Base-by-base conservation (phyloP, 2,888 invertebrate species). In the Trypoxylon attenuatum region DNA sequence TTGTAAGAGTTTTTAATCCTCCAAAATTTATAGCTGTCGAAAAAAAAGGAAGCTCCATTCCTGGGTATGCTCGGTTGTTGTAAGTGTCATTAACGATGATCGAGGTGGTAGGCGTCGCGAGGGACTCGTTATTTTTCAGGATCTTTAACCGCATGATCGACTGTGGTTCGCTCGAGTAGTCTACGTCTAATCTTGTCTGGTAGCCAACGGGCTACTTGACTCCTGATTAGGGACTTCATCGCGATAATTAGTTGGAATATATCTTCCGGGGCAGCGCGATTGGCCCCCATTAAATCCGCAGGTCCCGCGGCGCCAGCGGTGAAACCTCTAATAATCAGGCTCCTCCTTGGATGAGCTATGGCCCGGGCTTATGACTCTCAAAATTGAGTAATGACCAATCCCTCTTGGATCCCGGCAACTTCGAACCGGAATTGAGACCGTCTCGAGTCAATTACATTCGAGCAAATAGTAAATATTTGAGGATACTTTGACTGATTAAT, bases 151-250 rank as follows among this genome's bases (percentile, higher is more conserved):
- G n/a, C n/a, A n/a, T n/a, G n/a, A n/a, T 15, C 38, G 13, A n/a
- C 38, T 38, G 38, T 38, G 38, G 10, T 15, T 6, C 38, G 15
- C 5, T 38, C n/a, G n/a, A n/a, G n/a, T n/a, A n/a, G n/a, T n/a
- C n/a, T n/a, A n/a, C n/a, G n/a, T n/a, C n/a, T n/a, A n/a, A n/a
- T n/a, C n/a, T n/a, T n/a, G n/a, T n/a, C n/a, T 33, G 33, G 33
- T 33, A 33, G 33, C 33, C 33, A 13, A 33, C 33, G 33, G 33
- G 33, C 10, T 33, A 33, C 33, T 33, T 10, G 33, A 3, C 33
- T 33, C 33, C n/a, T 33, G 33, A 33, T 33, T 33, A 33, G 33
- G 33, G 33, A 33, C 33, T 33, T 33, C 33, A 33, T 33, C 33
- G 33, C 2, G 33, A 33, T 33, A 33, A 33, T 33, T 33, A 33